Evolutionary conservation across 2,797 vertebrate genomes (phyloP), one percentile per base, ranked within the genome.

Genomic region (Ataeniobius toweri): DNA sequence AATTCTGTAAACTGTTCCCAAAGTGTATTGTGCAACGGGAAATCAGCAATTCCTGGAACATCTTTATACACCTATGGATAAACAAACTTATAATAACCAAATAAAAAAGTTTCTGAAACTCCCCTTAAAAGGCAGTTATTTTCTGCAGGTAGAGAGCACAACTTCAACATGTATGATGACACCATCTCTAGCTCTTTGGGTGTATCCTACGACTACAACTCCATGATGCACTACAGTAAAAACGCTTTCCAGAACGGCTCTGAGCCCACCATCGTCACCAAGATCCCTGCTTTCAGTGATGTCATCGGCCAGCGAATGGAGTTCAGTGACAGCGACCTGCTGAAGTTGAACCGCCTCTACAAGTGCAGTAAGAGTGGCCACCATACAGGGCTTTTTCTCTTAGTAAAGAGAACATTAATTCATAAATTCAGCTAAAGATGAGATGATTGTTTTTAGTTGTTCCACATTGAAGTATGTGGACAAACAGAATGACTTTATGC

Each of bases 201-300:
- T 0, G 95, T 98, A 0, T 96, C 98, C 6, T 99, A 99, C 5
- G 98, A 99, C 89, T 99, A 99, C 46, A 95, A 90, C 7, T 99
- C 98, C 39, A 96, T 99, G 90, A 97, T 99, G 98, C 98, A 99
- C 93, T 99, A 99, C 67, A 96, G 97, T 73, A 96, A 98, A 92
- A 97, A 76, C 0, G 95, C 97, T 1, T 99, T 99, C 84, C 77
- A 75, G 6, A 98, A 95, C 0, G 96, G 96, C 39, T 90, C 86
- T 0, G 94, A 97, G 73, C 94, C 97, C 79, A 99, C 98, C 73
- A 99, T 99, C 1, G 3, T 98, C 86, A 98, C 98, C 71, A 97
- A 94, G 77, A 97, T 98, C 84, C 89, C 95, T 0, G 94, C 94
- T 1, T 99, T 98, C 89, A 95, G 92, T 31, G 95, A 98, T 1